phyloP scores from a whole-genome alignment of 2,113 vertebrate genomes.

The Formicarius rufipectus region DNA sequence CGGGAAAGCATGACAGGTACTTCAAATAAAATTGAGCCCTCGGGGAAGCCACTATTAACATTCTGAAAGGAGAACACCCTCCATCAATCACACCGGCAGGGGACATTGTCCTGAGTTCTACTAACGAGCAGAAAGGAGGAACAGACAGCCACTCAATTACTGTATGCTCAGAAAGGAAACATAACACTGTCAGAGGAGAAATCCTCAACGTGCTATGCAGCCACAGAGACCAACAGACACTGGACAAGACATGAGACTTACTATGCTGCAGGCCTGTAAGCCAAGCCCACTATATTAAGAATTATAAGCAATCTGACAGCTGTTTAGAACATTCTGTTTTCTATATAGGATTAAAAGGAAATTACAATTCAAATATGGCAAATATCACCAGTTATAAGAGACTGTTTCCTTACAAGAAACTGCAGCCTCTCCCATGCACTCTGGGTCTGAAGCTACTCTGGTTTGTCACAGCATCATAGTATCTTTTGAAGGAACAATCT shows the following conservation, averaged over 20 bases:
- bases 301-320: background rate
- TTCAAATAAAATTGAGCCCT: background rate
- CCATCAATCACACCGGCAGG: background rate
- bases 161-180: background rate
- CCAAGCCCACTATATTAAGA: background rate
- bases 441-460: background rate
- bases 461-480: background rate
- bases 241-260: background rate
- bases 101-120: background rate
- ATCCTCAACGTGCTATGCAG: background rate
- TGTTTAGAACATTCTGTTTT: constrained; percentile 27
- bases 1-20: background rate
- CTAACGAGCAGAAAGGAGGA: background rate
- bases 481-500: background rate
- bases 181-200: background rate
- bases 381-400: background rate
- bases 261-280: background rate
- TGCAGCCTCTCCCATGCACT: background rate
- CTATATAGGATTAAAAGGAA: constrained; percentile 5
- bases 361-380: background rate
- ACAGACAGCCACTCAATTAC: background rate
- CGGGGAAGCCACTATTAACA: background rate
- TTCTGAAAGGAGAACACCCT: background rate
- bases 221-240: background rate
- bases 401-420: background rate